These are phyloP conservation scores for Catharus minimus DNA, from an alignment of 2,113 vertebrate genomes.

Conservation along the genomic window DNA sequence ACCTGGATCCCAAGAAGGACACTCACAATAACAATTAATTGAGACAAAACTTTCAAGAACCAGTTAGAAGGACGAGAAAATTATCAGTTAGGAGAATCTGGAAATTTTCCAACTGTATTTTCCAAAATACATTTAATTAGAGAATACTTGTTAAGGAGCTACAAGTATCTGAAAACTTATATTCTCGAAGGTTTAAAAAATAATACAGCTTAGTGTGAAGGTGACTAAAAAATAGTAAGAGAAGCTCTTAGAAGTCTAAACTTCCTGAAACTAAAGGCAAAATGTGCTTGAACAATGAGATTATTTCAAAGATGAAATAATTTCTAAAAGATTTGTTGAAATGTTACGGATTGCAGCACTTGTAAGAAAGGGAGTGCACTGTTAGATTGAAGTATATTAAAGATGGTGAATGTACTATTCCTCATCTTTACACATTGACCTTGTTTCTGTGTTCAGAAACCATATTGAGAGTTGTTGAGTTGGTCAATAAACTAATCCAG, in stretches of 20 bases:
- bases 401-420: slow-evolving; percentile 45
- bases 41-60: neutral
- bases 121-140: neutral
- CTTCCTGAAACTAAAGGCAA: neutral
- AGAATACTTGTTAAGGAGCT: neutral
- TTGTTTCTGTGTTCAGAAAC: slow-evolving; percentile 78
- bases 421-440: slow-evolving; percentile 76
- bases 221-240: neutral
- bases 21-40: neutral
- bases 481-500: slow-evolving; percentile 84
- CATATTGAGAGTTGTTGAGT: slow-evolving; percentile 58
- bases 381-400: slow-evolving; percentile 22
- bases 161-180: neutral
- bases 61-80: neutral
- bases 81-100: neutral
- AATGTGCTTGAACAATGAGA: neutral
- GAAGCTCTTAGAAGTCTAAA: neutral
- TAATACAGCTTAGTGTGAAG: neutral
- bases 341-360: neutral
- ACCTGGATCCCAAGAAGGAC: neutral
- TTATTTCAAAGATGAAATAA: neutral
- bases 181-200: neutral
- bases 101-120: neutral
- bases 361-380: neutral
- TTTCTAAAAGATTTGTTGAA: neutral